Conservation (phyloP, 2,888 invertebrate genomes). For the Agrotis puta region DNA sequence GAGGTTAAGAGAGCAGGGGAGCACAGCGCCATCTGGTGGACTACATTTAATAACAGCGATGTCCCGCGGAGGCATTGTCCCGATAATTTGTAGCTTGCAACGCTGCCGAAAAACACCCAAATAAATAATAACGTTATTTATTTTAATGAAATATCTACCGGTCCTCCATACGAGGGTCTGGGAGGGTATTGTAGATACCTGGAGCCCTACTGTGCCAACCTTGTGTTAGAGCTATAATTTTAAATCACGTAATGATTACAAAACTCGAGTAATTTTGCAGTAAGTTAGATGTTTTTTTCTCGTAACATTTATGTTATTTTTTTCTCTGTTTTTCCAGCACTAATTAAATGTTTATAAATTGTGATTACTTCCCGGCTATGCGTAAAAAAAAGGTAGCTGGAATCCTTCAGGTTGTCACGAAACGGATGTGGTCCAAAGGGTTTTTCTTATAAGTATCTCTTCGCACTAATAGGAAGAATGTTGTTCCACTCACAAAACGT, state of each 20-base stretch:
- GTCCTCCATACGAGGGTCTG: slow-evolving; percentile 65
- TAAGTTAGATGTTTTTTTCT: neutral
- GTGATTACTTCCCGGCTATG: neutral
- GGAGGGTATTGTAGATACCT: slow-evolving; percentile 68
- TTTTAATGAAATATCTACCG: slow-evolving; percentile 83
- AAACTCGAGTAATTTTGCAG: slow-evolving; percentile 30
- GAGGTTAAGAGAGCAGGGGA: slow-evolving; percentile 64
- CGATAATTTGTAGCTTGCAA: slow-evolving; percentile 89
- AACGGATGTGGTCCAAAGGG: slow-evolving; percentile 37
- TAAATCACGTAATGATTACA: slow-evolving; percentile 51
- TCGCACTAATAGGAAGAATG: slow-evolving; percentile 55
- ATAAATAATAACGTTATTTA: slow-evolving; percentile 89
- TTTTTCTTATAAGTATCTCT: slow-evolving; percentile 55
- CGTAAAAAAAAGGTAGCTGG: slow-evolving; percentile 11
- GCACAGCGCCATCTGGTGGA: slow-evolving; percentile 85
- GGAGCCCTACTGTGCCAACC: slow-evolving; percentile 68
- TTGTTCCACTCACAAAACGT: slow-evolving; percentile 46
- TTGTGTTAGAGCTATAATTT: slow-evolving; percentile 68
- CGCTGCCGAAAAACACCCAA: slow-evolving; percentile 84
- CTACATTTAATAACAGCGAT: slow-evolving; percentile 81
- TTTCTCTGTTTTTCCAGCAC: slow-evolving; percentile 2
- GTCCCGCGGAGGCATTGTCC: slow-evolving; percentile 89
- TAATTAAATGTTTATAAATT: slow-evolving; percentile 18
- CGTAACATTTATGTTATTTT: slow-evolving; percentile 6
- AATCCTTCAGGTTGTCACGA: slow-evolving; percentile 29